Conservation (phyloP, 2,113 vertebrate species). For the Erpornis zantholeuca region DNA sequence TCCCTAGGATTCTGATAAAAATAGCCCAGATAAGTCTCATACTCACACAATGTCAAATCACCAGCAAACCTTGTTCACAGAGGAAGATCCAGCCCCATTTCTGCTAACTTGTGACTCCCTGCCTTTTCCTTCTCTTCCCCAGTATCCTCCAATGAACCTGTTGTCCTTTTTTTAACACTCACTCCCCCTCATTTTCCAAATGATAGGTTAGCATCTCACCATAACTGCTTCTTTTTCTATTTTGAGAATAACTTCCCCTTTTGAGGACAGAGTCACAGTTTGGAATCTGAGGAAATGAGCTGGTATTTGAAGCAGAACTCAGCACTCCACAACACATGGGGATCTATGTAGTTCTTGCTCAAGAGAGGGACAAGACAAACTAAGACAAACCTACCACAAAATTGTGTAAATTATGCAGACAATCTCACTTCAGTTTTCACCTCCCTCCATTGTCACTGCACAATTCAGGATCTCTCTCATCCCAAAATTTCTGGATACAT, state of each 20-base stretch:
- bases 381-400: neutral
- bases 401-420: neutral
- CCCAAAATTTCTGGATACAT: constrained; percentile 44
- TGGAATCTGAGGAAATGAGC: neutral
- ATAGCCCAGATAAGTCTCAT: neutral
- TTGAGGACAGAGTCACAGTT: neutral
- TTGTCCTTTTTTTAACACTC: neutral
- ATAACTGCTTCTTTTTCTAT: neutral
- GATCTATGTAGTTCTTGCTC: neutral
- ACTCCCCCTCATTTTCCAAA: neutral
- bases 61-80: neutral
- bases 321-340: neutral
- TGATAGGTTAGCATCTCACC: neutral
- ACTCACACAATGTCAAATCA: neutral
- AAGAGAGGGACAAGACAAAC: neutral
- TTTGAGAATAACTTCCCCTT: neutral
- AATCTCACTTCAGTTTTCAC: neutral
- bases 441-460: neutral
- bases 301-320: neutral
- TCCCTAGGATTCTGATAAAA: neutral
- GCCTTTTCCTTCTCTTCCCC: neutral
- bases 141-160: neutral
- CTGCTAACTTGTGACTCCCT: neutral
- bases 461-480: constrained; percentile 22
- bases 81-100: accelerated